Evolutionary conservation across 2,888 invertebrate genomes (phyloP).

Genomic region (Myopa testacea): DNA sequence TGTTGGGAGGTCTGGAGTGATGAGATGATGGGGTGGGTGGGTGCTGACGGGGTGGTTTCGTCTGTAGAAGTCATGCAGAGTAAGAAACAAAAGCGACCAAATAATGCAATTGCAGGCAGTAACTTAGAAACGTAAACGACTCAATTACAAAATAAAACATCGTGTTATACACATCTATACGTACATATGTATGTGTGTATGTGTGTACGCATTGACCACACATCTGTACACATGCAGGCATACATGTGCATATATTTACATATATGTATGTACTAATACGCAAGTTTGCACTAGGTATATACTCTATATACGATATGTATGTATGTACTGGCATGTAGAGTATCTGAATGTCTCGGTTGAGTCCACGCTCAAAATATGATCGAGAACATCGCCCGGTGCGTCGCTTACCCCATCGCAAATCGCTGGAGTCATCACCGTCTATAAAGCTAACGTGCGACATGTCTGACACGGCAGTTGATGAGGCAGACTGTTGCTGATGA

Average conservation of each 20-base stretch:
- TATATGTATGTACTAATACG: no score
- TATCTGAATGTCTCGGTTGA: neutral
- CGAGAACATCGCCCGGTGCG: neutral
- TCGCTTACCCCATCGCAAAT: slow-evolving; percentile 60
- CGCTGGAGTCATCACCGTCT: slow-evolving; percentile 61
- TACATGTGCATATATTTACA: neutral
- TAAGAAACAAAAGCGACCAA: slow-evolving; percentile 18
- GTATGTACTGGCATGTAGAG: neutral
- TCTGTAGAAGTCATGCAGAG: slow-evolving; percentile 24
- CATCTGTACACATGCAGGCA: neutral
- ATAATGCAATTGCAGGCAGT: slow-evolving; percentile 30
- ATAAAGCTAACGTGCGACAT: slow-evolving; percentile 57
- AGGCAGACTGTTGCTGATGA: slow-evolving; percentile 48
- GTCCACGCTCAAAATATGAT: neutral
- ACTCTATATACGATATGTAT: neutral
- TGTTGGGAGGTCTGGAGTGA: neutral
- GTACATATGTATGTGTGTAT: neutral
- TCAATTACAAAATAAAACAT: neutral
- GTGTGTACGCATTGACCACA: neutral
- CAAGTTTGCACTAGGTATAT: no score
- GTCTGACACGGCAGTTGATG: slow-evolving; percentile 52
- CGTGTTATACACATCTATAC: neutral
- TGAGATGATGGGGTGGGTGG: neutral
- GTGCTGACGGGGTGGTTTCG: neutral
- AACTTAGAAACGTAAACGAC: slow-evolving; percentile 28